Evolutionary conservation across 2,113 vertebrate genomes (phyloP), one percentile per base, ranked within the genome.

Genomic region (Grallaria varia): DNA sequence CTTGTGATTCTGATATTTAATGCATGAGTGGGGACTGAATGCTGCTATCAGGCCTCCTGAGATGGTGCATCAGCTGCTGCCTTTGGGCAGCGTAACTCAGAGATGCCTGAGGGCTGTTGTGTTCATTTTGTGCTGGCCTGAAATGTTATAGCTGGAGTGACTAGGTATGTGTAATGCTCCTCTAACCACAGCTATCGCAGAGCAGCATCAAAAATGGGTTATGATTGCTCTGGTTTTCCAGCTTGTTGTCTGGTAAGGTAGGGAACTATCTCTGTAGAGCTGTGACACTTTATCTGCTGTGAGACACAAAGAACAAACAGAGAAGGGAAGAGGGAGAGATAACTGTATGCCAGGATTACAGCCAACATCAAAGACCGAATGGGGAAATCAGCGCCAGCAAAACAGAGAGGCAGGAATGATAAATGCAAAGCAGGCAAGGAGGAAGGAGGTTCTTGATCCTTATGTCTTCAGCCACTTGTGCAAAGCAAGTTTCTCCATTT

Each of bases 61-160:
- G 92, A 80, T 19, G 25, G 58, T 56, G 63, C 53, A 86, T 90
- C 83, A 85, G 72, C 87, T 87, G 80, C 94, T 85, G 90, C 94
- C 92, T 88, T 95, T 50, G 58, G 94, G 93, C 86, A 88, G 88
- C 31, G 8, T 69, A 64, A 84, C 14, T 28, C 44, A 40, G 68
- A 68, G 67, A 66, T 77, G 66, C 94, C 85, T 3, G 33, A 74
- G 84, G 94, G 74, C 42, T n/a, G 5, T 63, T 90, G 77, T 84
- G 72, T 67, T 95, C n/a, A 4, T 89, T 87, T 90, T 77, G 56
- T 95, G 89, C 89, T 88, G 83, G 89, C 76, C 71, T 73, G 64
- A 90, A 89, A 84, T 85, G 52, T 82, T 69, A 71, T 35, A 92
- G 89, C 79, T 75, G 49, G 58, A 87, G 22, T 58, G 76, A 56